Evolutionary conservation across 2,888 invertebrate species (phyloP).

Genomic region (Sialis lutaria): DNA sequence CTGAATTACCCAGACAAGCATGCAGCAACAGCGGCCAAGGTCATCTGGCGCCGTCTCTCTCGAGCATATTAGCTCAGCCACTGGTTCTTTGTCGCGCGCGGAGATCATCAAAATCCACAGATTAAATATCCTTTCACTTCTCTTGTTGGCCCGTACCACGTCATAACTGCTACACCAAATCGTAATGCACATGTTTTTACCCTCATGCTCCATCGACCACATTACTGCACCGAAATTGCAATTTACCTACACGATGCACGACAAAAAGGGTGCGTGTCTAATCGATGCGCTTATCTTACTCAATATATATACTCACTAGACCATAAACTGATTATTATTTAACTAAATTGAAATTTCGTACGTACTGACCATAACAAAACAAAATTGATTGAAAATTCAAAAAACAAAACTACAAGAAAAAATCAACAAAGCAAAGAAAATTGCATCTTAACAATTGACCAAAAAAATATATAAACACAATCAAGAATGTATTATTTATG

Average conservation of each 20-base stretch:
- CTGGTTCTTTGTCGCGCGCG: slow-evolving; percentile 2
- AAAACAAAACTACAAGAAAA: too few species aligned
- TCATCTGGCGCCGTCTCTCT: slow-evolving; percentile 25
- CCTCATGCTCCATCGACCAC: background rate
- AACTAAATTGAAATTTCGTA: too few species aligned
- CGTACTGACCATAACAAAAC: too few species aligned
- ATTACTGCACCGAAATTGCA: background rate
- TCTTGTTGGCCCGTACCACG: slow-evolving; percentile 1
- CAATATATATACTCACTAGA: too few species aligned
- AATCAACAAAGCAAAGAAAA: too few species aligned
- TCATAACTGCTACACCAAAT: background rate
- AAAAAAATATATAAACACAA: too few species aligned
- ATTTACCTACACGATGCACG: background rate
- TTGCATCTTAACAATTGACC: too few species aligned
- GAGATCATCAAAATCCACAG: background rate
- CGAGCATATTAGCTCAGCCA: slow-evolving; percentile 29
- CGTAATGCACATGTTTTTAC: background rate
- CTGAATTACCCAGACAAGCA: slow-evolving; percentile 53
- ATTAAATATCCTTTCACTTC: slow-evolving; percentile 2
- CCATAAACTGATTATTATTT: too few species aligned
- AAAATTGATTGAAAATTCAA: too few species aligned
- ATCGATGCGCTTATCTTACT: too few species aligned
- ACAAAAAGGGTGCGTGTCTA: background rate
- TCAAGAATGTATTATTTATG: too few species aligned
- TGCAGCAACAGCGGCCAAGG: slow-evolving; percentile 40